Evolutionary conservation across 2,888 invertebrate genomes (phyloP), one percentile per base, ranked within the genome.

Genomic region (Zootermopsis nevadensis): DNA sequence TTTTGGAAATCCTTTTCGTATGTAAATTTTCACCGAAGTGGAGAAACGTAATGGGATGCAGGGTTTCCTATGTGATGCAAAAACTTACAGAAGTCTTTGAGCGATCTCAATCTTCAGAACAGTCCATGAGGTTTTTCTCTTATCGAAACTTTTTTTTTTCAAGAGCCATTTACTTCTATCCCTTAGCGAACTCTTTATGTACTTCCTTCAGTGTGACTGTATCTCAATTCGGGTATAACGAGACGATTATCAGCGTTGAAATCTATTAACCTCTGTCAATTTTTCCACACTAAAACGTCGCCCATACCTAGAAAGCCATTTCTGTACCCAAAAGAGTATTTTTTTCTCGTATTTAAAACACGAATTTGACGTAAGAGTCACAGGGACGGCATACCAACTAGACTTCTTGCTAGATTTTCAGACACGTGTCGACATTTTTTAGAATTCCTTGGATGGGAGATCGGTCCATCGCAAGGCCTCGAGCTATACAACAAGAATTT

Each of bases 1-100:
- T 84, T 84, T 84, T 83, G 77, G 48, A 84, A 84, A 84, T 84
- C 84, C 84, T 84, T 84, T 84, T 84, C 84, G 84, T 81, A 84
- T 84, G 84, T 84, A 84, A 84, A 84, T 84, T 83, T 84, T 83
- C 81, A 48, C 74, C 55, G 66, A 66, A 80, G 82, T 82, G 84
- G 79, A 77, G 79, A 74, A 67, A 42, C 76, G 84, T 83, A 84
- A 84, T 84, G 84, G 83, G 76, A 84, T 83, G 84, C 84, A n/a
- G 84, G 84, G 82, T 82, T 74, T 38, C 74, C 42, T 74, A 74
- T 74, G 74, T 38, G 74, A 74, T 74, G 74, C 74, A 74, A 74
- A 74, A 74, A 35, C 38, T 74, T 74, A n/a, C 74, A 74, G 74
- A 42, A 42, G 74, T 74, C 74, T 38, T 38, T 35, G 22, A 74